A percentile compares a stretch with the other conserved stretches of the same genome.
Conservation (phyloP, 2,888 invertebrate genomes). For the Flabesymbios commensalis region DNA sequence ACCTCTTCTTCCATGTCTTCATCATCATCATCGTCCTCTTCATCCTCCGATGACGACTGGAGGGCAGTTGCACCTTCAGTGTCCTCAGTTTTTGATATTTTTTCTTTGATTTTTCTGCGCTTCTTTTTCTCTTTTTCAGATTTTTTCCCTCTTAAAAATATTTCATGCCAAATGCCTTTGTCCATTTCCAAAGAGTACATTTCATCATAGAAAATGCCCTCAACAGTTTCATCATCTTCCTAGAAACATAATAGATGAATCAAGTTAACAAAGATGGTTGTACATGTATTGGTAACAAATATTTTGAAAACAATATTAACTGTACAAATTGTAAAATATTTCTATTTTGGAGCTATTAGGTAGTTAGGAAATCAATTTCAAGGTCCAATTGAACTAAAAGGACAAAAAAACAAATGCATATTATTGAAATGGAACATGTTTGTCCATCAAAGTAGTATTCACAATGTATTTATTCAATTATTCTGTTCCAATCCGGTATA, state of each 20-base stretch:
- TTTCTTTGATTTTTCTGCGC: conserved; percentile 28
- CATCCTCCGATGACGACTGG: conserved; percentile 29
- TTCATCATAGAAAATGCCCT: conserved; percentile 81
- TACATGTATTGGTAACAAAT: too few species aligned
- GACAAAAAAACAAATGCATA: too few species aligned
- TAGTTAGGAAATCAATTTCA: too few species aligned
- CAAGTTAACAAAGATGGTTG: too few species aligned
- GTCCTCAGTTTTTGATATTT: conserved; percentile 38
- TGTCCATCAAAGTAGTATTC: too few species aligned
- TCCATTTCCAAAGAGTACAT: conserved; percentile 77
- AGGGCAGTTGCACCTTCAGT: conserved; percentile 36
- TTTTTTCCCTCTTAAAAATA: conserved; percentile 49
- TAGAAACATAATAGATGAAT: conserved; percentile 61
- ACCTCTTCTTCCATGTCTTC: conserved; percentile 15
- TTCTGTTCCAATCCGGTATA: too few species aligned
- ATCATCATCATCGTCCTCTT: conserved; percentile 14
- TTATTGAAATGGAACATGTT: too few species aligned
- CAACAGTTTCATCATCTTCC: conserved; percentile 76
- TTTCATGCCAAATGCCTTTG: conserved; percentile 74
- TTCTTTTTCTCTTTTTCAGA: conserved; percentile 50
- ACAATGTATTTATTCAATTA: too few species aligned
- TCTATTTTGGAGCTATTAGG: too few species aligned
- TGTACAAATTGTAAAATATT: background rate
- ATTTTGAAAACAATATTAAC: background rate
- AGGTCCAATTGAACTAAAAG: too few species aligned